These are phyloP conservation scores for Tetropium fuscum DNA, from an alignment of 2,888 invertebrate genomes.

Conservation along the genomic window DNA sequence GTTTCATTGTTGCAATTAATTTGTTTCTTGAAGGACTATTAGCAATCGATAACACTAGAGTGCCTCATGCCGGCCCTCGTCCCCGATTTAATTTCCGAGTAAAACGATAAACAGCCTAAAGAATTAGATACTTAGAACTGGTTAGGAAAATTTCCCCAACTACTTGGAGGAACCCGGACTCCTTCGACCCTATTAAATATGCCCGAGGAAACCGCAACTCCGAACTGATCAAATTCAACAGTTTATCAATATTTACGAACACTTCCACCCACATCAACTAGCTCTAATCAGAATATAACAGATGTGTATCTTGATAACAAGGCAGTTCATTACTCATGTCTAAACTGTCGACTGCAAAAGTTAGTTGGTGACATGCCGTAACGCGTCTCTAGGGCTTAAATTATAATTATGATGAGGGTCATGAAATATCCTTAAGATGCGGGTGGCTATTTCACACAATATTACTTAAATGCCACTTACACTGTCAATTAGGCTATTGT, in stretches of 20 bases:
- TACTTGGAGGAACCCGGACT: not conserved
- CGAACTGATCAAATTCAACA: constrained; percentile 19
- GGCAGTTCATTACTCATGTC: constrained; percentile 44
- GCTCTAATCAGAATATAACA: constrained; percentile 32
- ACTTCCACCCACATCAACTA: constrained; percentile 9
- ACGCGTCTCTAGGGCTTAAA: not conserved
- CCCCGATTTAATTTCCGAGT: no score
- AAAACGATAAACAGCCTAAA: no score
- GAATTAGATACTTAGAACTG: no score
- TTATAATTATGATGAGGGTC: constrained; percentile 23
- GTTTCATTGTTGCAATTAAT: no score
- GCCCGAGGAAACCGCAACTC: not conserved
- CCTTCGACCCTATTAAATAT: constrained; percentile 2
- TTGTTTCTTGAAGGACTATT: no score
- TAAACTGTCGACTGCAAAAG: constrained; percentile 21
- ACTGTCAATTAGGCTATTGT: constrained; percentile 19
- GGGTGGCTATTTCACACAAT: constrained; percentile 24
- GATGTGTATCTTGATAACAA: constrained; percentile 43
- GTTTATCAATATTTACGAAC: constrained; percentile 16
- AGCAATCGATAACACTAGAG: no score
- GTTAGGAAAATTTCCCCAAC: not conserved
- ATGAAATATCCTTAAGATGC: constrained; percentile 21
- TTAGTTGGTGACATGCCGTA: constrained; percentile 12
- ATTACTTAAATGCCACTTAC: constrained; percentile 5
- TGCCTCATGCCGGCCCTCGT: no score